Evolutionary conservation across 2,113 vertebrate genomes (phyloP), one percentile per base, ranked within the genome.

Genomic region (Eubucco bourcierii): DNA sequence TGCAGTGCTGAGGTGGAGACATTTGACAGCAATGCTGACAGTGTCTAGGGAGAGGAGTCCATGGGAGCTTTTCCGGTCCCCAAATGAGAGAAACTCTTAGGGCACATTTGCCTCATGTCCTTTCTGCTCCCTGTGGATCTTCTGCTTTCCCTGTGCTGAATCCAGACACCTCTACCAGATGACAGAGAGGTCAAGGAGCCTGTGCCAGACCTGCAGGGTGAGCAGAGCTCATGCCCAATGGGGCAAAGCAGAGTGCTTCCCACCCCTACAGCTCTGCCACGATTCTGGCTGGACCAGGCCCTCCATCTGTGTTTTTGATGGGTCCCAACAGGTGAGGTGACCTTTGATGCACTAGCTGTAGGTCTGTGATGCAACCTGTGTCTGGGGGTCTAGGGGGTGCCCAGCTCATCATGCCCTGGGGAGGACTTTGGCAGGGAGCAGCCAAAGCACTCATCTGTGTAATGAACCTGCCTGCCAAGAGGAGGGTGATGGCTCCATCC

Each of bases 201-300:
- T 73, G 55, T 72, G 39, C 47, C 20, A 41, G 72, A 29, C 27
- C 47, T 63, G 60, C 47, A 63, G 28, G 41, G 41, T 0, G 2
- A 78, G 77, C 60, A 58, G 60, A 41, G 9, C 29, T 46, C 37
- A 46, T 78, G 66, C 16, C 47, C 15, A 19, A 1, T 17, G 71
- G 29, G 39, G 23, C 53, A 71, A 74, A 46, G 58, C 80, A 53
- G 31, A n/a, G 29, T 7, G 14, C 47, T 58, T 58, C 50, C 41
- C 55, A 46, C 39, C 19, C 0, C 0, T 11, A 10, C 18, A 44
- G n/a, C 34, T n/a, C 31, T 64, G 41, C 80, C 44, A 34, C 0
- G 1, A 9, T 37, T 61, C 1, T 1, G 53, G 31, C 29, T 79
- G 78, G 64, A 47, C 41, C 67, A 55, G n/a, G 7, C 74, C 15